phyloP scores from a whole-genome alignment of 2,113 vertebrate species.

The Odontophorus gujanensis region DNA sequence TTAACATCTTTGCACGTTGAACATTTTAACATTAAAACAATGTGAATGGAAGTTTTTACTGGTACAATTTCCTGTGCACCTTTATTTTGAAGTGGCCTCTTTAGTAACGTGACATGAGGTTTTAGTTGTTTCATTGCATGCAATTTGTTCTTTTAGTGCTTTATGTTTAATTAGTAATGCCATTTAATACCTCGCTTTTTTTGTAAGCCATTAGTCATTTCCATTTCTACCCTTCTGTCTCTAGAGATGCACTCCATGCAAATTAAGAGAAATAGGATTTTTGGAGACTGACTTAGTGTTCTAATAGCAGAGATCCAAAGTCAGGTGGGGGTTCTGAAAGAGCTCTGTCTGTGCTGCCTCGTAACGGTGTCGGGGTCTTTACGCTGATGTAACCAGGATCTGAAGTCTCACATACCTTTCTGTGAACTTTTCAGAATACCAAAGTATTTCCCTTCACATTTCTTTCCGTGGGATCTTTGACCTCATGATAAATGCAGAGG shows the following conservation, averaged over 20 bases:
- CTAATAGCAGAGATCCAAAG: not conserved
- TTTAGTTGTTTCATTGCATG: not conserved
- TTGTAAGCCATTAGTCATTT: not conserved
- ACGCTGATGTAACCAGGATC: accelerated
- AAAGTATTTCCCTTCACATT: not conserved
- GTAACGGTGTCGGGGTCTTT: accelerated
- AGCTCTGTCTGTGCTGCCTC: accelerated
- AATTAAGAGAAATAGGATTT: not conserved
- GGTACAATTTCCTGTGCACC: not conserved
- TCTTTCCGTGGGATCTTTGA: not conserved
- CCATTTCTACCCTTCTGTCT: not conserved
- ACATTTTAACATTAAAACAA: not conserved
- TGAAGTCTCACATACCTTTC: not conserved
- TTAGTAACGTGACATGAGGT: not conserved
- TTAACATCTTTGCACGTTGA: not conserved
- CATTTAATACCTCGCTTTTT: not conserved
- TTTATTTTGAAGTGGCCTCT: not conserved
- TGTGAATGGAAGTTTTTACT: not conserved
- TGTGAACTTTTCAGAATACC: not conserved
- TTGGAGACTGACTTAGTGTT: not conserved
- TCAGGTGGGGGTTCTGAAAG: not conserved
- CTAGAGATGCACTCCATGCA: accelerated
- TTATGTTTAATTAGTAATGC: conserved; percentile 17
- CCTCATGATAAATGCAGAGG: accelerated
- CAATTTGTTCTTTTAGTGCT: not conserved